These are phyloP conservation scores for Chloroceryle inda DNA, from an alignment of 2,797 vertebrate genomes.

Conservation along the genomic window DNA sequence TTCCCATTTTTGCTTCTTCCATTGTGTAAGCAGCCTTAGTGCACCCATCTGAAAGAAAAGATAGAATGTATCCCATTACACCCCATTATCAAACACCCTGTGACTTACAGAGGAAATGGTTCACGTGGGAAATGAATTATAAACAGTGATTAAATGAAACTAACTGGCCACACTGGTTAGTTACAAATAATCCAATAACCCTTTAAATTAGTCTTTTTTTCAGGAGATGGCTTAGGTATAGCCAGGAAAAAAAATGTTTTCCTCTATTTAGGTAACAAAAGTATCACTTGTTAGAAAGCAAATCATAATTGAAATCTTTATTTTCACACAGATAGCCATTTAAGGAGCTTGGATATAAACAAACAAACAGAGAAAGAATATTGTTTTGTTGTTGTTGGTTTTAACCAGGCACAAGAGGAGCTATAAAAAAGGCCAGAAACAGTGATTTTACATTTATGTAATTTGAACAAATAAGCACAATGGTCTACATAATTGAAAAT, in stretches of 20 bases:
- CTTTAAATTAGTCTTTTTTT: background rate
- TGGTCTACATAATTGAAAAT: constrained; percentile 12
- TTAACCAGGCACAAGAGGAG: background rate
- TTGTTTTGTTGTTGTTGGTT: too few relatives aligned
- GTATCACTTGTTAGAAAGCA: background rate
- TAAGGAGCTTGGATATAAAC: background rate
- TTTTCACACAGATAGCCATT: background rate
- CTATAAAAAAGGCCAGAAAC: background rate
- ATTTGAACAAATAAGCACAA: constrained; percentile 12
- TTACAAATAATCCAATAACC: background rate
- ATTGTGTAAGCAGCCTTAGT: background rate
- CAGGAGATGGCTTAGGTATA: background rate
- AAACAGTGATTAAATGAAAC: background rate
- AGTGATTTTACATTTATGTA: background rate
- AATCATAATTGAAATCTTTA: background rate
- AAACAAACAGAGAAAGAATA: background rate
- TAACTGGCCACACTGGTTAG: background rate
- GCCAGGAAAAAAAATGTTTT: background rate
- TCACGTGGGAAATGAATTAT: background rate
- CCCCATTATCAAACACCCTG: background rate
- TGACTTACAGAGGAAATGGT: background rate
- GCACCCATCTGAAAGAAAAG: background rate
- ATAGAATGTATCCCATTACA: background rate
- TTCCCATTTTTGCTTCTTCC: background rate
- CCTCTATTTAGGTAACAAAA: background rate